These are phyloP conservation scores for Varanus salvator DNA, from an alignment of 2,113 vertebrate species.

Conservation along the genomic window DNA sequence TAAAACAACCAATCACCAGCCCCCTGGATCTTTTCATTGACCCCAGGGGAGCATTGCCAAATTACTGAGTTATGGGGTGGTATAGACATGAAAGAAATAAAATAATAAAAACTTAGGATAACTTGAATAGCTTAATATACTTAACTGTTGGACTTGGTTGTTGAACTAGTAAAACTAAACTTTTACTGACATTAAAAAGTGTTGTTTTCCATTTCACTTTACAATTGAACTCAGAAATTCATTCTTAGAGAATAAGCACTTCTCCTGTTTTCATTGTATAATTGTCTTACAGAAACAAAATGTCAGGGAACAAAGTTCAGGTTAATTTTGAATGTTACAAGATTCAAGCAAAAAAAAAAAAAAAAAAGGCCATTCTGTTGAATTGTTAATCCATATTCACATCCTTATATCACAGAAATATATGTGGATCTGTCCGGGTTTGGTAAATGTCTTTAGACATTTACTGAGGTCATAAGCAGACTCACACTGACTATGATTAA, in stretches of 20 bases:
- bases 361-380: neutral
- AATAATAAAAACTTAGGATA: neutral
- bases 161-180: neutral
- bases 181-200: neutral
- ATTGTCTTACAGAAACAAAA: constrained; percentile 41
- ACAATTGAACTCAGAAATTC: neutral
- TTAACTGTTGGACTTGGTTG: neutral
- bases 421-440: neutral
- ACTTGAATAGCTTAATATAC: neutral
- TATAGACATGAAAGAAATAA: too few species aligned
- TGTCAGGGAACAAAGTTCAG: constrained; percentile 52
- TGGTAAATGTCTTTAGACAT: too few species aligned
- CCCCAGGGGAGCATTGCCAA: too few species aligned
- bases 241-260: constrained; percentile 16
- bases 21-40: too few species aligned
- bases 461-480: too few species aligned
- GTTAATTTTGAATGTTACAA: constrained; percentile 19
- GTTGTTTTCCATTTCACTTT: neutral
- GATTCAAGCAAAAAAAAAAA: constrained; percentile 21
- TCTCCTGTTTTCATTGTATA: constrained; percentile 31
- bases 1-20: too few species aligned
- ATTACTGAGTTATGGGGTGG: too few species aligned
- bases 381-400: constrained; percentile 6
- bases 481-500: too few species aligned
- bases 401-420: neutral